These are phyloP conservation scores for Addax nasomaculatus DNA, from an alignment of 2,113 vertebrate species.

Conservation along the genomic window DNA sequence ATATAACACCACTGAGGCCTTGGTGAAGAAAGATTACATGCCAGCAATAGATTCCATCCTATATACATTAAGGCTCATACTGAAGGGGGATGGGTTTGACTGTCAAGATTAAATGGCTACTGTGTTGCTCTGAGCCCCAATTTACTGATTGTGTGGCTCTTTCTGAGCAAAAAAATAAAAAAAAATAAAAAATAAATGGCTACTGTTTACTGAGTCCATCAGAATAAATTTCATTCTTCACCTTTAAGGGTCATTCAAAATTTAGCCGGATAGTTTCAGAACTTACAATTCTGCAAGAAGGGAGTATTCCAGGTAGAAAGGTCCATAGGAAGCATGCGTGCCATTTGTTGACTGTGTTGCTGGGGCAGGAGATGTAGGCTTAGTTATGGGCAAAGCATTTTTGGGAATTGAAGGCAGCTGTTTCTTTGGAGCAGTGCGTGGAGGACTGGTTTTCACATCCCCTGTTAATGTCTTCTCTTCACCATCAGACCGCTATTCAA, in stretches of 20 bases:
- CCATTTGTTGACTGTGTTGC: conserved; percentile 91
- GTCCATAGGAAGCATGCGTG: conserved; percentile 96
- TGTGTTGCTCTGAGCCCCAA: background rate
- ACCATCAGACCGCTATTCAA: conserved; percentile 87
- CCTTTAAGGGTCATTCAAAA: background rate
- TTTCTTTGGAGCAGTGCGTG: conserved; percentile 90
- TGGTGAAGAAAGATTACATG: background rate
- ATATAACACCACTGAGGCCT: background rate
- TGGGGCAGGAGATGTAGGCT: conserved; percentile 85
- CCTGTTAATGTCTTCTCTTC: conserved; percentile 88
- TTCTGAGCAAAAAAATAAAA: no score
- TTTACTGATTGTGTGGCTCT: no score
- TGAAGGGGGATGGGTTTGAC: background rate
- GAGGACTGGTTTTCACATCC: conserved; percentile 90
- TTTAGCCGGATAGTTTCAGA: background rate
- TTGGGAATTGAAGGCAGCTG: conserved; percentile 96
- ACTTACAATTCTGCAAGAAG: conserved; percentile 97
- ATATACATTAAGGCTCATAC: background rate
- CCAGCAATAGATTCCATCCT: background rate
- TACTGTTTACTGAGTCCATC: background rate
- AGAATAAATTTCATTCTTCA: background rate
- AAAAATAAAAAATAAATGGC: background rate
- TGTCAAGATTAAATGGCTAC: background rate
- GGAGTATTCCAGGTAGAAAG: conserved; percentile 98
- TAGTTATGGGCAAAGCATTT: conserved; percentile 92